Conservation (phyloP, 2,888 invertebrate species). For the Omphaloscelis lunosa region DNA sequence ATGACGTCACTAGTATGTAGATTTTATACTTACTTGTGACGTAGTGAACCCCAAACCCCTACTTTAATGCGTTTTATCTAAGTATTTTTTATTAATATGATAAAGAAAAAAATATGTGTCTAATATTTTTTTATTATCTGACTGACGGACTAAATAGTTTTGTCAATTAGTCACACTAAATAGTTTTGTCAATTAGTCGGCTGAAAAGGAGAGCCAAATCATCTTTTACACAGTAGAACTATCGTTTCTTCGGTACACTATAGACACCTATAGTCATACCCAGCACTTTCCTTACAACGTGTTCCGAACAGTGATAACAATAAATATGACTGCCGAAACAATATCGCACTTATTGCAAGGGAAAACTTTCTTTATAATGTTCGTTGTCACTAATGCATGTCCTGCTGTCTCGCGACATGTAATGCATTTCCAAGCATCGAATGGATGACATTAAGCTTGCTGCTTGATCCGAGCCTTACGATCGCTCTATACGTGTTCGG, state of each 20-base stretch:
- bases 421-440: constrained; percentile 76
- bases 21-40: too few species aligned
- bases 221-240: background rate
- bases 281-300: background rate
- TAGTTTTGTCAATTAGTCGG: too few species aligned
- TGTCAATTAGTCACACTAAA: too few species aligned
- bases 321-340: background rate
- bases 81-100: too few species aligned
- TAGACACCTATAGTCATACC: too few species aligned
- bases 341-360: constrained; percentile 21
- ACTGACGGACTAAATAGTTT: too few species aligned
- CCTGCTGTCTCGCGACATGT: constrained; percentile 64
- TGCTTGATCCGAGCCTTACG: constrained; percentile 54
- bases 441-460: constrained; percentile 53
- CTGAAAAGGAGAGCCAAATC: too few species aligned
- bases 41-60: too few species aligned
- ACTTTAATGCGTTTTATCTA: too few species aligned
- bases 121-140: too few species aligned
- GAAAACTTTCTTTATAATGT: constrained; percentile 39
- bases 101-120: too few species aligned
- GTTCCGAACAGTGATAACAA: background rate
- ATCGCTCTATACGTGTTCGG: constrained; percentile 34
- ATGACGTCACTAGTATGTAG: too few species aligned
- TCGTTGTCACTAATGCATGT: constrained; percentile 55
- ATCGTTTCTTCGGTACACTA: background rate